Evolutionary conservation across 2,113 vertebrate genomes (phyloP), one percentile per base, ranked within the genome.

Genomic region (Lagopus muta): DNA sequence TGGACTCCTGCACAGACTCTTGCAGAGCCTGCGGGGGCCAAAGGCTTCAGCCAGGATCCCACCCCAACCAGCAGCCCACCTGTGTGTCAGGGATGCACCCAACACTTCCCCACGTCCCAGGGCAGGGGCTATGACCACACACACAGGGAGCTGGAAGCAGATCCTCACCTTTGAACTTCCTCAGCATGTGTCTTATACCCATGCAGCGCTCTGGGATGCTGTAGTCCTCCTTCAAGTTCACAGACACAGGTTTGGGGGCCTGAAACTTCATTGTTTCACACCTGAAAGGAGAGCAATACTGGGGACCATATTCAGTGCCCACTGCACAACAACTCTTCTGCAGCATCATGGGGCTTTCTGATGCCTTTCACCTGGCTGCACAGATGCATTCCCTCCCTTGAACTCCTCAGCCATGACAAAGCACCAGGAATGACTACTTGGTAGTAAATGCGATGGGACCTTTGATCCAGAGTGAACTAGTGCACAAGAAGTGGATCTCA

Each of bases 111-210:
- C 1, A 0, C 61, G 62, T 6, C 32, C 40, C 47, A 55, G 45
- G 11, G 8, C 21, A 67, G 11, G 36, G n/a, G 21, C 15, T 11
- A 15, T 38, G 24, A 11, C 45, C 13, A 42, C 7, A 9, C 4
- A 15, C 25, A 17, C 38, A 66, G 48, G 42, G 60, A 66, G 8
- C 42, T 80, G 60, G 30, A 70, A 86, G 72, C 48, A 86, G 21
- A 30, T 17, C 34, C 65, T 90, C 54, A 97, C 96, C 96, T 96
- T 67, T 95, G 79, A 95, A 97, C 77, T 89, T 94, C 93, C 94
- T 96, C 91, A 97, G 89, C 95, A 97, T 91, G 38, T 97, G 89
- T 76, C 96, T 97, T 93, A 88, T 65, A n/a, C 94, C 43, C 79
- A 96, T 79, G 76, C 94, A 97, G 72, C 1, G 82, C 30, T 94